Evolutionary conservation across 2,113 vertebrate species (phyloP).

Genomic region (Neoarius graeffei): DNA sequence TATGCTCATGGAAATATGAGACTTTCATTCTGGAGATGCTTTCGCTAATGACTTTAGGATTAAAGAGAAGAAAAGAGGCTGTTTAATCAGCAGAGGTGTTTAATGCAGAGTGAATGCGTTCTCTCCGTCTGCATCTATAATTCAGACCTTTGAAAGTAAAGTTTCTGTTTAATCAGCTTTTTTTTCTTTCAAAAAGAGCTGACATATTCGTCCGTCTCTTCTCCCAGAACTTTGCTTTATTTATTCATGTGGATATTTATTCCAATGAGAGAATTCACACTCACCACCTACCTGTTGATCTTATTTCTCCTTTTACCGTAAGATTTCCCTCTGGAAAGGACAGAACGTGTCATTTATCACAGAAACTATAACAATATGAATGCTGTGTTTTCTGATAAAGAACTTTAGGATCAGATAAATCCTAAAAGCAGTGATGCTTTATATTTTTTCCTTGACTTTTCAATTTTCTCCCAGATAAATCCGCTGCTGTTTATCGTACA

Average conservation of each 20-base stretch:
- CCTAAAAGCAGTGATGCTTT: background rate
- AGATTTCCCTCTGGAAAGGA: background rate
- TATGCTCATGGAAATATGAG: slow-evolving; percentile 56
- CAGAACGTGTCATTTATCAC: background rate
- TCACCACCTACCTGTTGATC: background rate
- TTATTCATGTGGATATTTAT: slow-evolving; percentile 13
- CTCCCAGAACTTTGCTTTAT: background rate
- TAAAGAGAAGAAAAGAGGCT: slow-evolving; percentile 55
- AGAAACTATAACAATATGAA: background rate
- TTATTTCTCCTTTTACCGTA: background rate
- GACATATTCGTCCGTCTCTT: slow-evolving; percentile 37
- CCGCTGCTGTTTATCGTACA: background rate
- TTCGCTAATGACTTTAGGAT: slow-evolving; percentile 58
- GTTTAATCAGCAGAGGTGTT: slow-evolving; percentile 61
- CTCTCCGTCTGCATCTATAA: slow-evolving; percentile 53
- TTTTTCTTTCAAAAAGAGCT: slow-evolving; percentile 8
- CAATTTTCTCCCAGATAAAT: background rate
- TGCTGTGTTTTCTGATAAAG: background rate
- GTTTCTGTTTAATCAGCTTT: slow-evolving; percentile 55
- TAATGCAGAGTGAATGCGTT: slow-evolving; percentile 33
- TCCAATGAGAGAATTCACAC: background rate
- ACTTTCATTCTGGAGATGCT: slow-evolving; percentile 55
- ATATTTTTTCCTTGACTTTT: background rate
- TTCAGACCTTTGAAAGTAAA: slow-evolving; percentile 28
- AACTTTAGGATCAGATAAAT: background rate